phyloP scores from a whole-genome alignment of 1,140 invertebrate species.

The Musca vetustissima region DNA sequence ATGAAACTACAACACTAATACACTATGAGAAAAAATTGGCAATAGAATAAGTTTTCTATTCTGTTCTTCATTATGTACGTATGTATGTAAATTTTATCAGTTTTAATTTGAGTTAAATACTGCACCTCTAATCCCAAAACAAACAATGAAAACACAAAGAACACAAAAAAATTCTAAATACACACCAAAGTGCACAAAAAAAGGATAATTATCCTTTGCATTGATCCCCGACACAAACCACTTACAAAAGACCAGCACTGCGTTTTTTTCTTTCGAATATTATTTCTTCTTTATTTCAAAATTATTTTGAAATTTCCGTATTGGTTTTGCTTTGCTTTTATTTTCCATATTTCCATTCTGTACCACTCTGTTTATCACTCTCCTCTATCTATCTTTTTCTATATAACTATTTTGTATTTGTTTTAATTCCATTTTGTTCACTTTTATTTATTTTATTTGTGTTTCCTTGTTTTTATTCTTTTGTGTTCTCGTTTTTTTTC shows the following conservation, averaged over 20 bases:
- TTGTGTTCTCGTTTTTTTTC: conserved; percentile 10
- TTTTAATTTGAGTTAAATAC: neutral
- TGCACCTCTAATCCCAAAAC: neutral
- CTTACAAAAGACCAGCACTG: no score
- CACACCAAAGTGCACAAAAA: neutral
- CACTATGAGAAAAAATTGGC: conserved; percentile 56
- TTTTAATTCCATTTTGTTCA: conserved; percentile 19
- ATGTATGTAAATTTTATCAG: neutral
- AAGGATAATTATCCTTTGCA: no score
- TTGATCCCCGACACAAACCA: no score
- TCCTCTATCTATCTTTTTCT: neutral
- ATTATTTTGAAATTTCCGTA: no score
- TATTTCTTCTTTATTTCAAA: no score
- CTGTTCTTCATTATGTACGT: conserved; percentile 19
- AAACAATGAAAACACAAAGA: neutral
- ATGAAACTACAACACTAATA: conserved; percentile 35
- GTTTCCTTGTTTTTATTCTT: no score
- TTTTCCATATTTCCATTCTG: neutral
- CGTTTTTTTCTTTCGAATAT: no score
- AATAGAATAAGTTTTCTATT: conserved; percentile 46
- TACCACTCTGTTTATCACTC: neutral
- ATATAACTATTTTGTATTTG: conserved; percentile 12
- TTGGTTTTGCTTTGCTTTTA: no score
- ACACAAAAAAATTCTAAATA: neutral
- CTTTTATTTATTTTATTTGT: conserved; percentile 30